These are phyloP conservation scores for Scotopteryx bipunctaria DNA, from an alignment of 2,888 invertebrate genomes.

Conservation along the genomic window DNA sequence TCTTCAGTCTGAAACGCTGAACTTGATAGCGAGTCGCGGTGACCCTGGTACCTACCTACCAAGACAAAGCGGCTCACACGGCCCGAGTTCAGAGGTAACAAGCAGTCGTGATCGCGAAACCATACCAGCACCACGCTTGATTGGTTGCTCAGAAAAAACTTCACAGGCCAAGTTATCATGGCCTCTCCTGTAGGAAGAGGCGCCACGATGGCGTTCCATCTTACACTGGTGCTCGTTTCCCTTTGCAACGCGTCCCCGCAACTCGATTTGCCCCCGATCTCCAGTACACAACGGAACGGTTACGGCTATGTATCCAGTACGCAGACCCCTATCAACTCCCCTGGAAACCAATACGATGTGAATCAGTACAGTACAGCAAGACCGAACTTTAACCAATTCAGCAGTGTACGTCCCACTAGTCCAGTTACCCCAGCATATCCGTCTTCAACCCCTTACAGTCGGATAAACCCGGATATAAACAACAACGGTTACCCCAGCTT, in stretches of 20 bases:
- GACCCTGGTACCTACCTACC: constrained; percentile 41
- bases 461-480: constrained; percentile 74
- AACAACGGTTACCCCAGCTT: constrained; percentile 73
- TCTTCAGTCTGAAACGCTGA: constrained; percentile 33
- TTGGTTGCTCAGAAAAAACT: constrained; percentile 26
- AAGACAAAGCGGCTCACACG: constrained; percentile 72
- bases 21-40: constrained; percentile 29
- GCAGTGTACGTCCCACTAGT: constrained; percentile 56
- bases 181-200: constrained; percentile 43
- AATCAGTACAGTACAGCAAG: constrained; percentile 66
- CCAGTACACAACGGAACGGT: constrained; percentile 57
- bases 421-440: constrained; percentile 53
- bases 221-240: constrained; percentile 49
- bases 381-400: constrained; percentile 55
- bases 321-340: constrained; percentile 64
- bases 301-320: constrained; percentile 68
- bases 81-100: constrained; percentile 61
- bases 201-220: constrained; percentile 41
- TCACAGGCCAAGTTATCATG: constrained; percentile 57
- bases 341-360: constrained; percentile 68
- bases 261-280: constrained; percentile 82
- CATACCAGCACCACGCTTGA: constrained; percentile 69
- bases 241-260: constrained; percentile 64
- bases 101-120: constrained; percentile 70
- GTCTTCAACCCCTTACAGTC: constrained; percentile 65